Conservation (phyloP, 1,140 invertebrate species). For the Aphelenchoides besseyi region DNA sequence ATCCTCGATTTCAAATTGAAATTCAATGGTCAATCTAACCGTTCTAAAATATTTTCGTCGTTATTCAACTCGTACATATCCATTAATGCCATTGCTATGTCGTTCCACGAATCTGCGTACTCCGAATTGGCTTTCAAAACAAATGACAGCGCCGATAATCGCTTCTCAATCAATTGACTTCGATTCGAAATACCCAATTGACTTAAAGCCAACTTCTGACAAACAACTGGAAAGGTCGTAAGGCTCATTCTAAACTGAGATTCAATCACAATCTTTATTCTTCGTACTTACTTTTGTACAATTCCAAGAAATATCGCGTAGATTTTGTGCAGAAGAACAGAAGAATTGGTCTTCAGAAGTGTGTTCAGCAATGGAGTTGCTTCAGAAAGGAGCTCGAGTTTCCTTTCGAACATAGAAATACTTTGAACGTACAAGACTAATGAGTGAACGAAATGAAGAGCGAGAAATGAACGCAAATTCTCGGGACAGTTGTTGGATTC, state of each 20-base stretch:
- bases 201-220: slow-evolving; percentile 5
- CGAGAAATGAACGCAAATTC: slow-evolving; percentile 9
- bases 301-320: slow-evolving; percentile 25
- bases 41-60: slow-evolving; percentile 37
- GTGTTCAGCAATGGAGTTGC: background rate
- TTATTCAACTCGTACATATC: slow-evolving; percentile 14
- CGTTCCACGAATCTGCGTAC: slow-evolving; percentile 39
- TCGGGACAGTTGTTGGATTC: slow-evolving; percentile 23
- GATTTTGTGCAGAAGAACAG: slow-evolving; percentile 23
- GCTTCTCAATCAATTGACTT: slow-evolving; percentile 26
- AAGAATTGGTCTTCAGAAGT: background rate
- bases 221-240: slow-evolving; percentile 9
- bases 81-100: slow-evolving; percentile 40
- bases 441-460: slow-evolving; percentile 2
- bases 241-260: slow-evolving; percentile 33
- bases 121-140: slow-evolving; percentile 30
- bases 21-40: slow-evolving; percentile 27
- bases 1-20: background rate
- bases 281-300: slow-evolving; percentile 6
- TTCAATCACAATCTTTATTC: slow-evolving; percentile 14
- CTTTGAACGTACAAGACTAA: slow-evolving; percentile 28
- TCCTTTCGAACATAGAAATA: background rate
- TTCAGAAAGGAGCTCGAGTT: background rate
- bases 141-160: slow-evolving; percentile 27
- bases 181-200: slow-evolving; percentile 27